phyloP scores from a whole-genome alignment of 1,140 invertebrate species.

The Colletes gigas region DNA sequence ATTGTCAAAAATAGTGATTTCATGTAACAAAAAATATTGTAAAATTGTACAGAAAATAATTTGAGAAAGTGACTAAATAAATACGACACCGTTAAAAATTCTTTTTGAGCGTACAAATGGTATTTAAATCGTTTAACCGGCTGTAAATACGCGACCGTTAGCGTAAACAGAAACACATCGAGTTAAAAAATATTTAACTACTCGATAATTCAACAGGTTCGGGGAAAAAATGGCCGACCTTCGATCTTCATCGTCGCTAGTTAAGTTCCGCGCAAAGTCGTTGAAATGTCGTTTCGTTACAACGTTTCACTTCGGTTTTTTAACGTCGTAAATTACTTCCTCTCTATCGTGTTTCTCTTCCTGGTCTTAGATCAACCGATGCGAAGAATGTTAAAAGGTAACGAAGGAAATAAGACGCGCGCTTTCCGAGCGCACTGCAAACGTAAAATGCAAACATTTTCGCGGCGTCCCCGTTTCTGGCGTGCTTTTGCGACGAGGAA shows the following conservation, averaged over 20 bases:
- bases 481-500: too few relatives aligned
- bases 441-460: background rate
- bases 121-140: too few relatives aligned
- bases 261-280: background rate
- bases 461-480: background rate
- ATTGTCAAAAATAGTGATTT: background rate
- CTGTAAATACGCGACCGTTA: background rate
- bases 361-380: background rate
- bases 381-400: background rate
- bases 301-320: slow-evolving; percentile 13
- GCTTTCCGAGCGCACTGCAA: background rate
- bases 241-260: background rate
- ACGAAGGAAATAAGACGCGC: background rate
- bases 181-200: background rate
- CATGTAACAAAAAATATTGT: too few relatives aligned
- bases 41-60: too few relatives aligned
- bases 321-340: slow-evolving; percentile 14
- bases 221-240: background rate
- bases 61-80: too few relatives aligned
- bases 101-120: too few relatives aligned
- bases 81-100: too few relatives aligned
- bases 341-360: slow-evolving; percentile 21
- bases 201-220: background rate
- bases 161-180: background rate
- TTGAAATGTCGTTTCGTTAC: background rate